Base-by-base conservation (phyloP, 2,888 invertebrate genomes). In the Dynastes grantii region DNA sequence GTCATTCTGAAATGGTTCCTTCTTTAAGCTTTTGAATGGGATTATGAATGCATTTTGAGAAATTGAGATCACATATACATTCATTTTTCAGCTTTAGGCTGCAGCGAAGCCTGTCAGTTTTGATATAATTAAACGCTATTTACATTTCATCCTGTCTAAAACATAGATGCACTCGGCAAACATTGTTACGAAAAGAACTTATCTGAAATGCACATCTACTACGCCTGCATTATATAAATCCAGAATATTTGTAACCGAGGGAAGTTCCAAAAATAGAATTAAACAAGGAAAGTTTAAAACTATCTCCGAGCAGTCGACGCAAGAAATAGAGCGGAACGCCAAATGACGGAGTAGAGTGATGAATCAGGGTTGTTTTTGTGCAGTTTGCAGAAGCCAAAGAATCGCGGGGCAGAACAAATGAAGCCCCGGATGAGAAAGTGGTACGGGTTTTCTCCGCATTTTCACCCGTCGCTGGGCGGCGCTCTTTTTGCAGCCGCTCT, bases 301-400 rank as follows among this genome's bases (percentile, higher is more conserved):
- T 75, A 65, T 77, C 68, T 68, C 70, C 55, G 55, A 68, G 40
- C 68, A 64, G 70, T 51, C 73, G 76, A 63, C 58, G 73, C 82
- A 82, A 84, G 84, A 84, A 84, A 84, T 84, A 83, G 81, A 84
- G 83, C 83, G 82, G 83, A 84, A 81, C 82, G 80, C 78, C 77
- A 77, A 83, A 81, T 83, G 85, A 84, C 84, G 83, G 81, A 79
- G 78, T 70, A 79, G 82, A 82, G 84, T 84, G 84, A 85, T 85
- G 85, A 84, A 85, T 85, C 84, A 83, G 84, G 82, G 82, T 81
- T 81, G 82, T 84, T 85, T 84, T 84, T 84, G 83, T 83, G 83
- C 80, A 73, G 80, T 83, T 82, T 83, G 78, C 80, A 65, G 64
- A 78, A 76, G 79, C 73, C 68, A 77, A 76, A 65, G 76, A 73